Evolutionary conservation across 2,113 vertebrate species (phyloP).

Genomic region (Thamnaconus septentrionalis): DNA sequence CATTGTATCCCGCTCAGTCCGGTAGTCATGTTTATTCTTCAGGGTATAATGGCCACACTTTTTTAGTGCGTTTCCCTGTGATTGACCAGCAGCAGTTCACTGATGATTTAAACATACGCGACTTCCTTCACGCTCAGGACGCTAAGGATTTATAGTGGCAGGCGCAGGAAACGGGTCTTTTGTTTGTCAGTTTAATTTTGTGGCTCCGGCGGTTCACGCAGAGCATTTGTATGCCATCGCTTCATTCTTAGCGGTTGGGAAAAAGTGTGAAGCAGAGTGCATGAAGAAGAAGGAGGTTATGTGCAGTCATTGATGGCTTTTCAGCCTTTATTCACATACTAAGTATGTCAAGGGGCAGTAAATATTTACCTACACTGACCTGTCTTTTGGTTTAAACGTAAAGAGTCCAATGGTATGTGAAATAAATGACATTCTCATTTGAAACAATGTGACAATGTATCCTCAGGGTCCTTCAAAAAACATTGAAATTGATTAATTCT

Average conservation of each 20-base stretch:
- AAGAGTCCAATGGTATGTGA: no score
- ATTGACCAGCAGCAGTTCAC: constrained; percentile 40
- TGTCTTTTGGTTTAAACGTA: no score
- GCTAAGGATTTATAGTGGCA: constrained; percentile 39
- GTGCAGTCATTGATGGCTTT: no score
- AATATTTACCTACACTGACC: no score
- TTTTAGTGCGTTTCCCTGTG: constrained; percentile 53
- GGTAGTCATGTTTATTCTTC: constrained; percentile 59
- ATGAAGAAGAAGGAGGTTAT: not conserved
- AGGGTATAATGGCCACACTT: constrained; percentile 44
- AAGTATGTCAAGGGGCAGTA: no score
- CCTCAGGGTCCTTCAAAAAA: no score
- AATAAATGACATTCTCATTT: no score
- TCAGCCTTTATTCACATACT: not conserved
- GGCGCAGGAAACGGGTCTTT: constrained; percentile 48
- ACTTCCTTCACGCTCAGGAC: constrained; percentile 47
- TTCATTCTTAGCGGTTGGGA: not conserved
- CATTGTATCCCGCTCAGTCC: constrained; percentile 54
- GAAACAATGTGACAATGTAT: no score
- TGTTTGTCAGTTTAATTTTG: constrained; percentile 49
- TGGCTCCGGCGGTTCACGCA: constrained; percentile 26
- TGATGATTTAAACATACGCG: constrained; percentile 54
- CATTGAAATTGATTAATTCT: no score
- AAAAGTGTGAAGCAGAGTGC: not conserved
- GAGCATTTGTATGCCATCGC: constrained; percentile 18